Percentiles rank a stretch among this genome's conserved stretches.
These are phyloP conservation scores for Eudasyphora cyanicolor DNA, from an alignment of 2,888 invertebrate genomes.

Conservation along the genomic window DNA sequence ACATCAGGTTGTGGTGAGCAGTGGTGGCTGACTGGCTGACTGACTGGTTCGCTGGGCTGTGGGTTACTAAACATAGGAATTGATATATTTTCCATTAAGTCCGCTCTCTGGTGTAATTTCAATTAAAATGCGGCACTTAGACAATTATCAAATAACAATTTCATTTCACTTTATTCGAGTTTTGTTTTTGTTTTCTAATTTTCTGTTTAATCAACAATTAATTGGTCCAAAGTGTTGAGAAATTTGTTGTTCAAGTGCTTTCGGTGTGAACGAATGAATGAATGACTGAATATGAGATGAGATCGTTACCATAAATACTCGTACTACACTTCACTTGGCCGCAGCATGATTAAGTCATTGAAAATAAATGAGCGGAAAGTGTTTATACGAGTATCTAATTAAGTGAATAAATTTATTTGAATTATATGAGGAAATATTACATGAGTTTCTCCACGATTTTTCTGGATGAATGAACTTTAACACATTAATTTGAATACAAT, in stretches of 20 bases:
- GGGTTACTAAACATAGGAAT: not conserved
- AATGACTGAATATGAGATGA: not conserved
- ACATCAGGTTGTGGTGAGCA: not conserved
- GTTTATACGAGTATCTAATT: not conserved
- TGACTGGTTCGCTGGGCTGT: not conserved
- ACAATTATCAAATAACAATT: slow-evolving; percentile 30
- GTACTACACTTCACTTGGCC: not conserved
- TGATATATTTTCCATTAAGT: not conserved
- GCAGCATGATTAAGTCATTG: slow-evolving; percentile 3
- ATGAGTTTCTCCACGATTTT: not conserved
- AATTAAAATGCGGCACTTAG: slow-evolving; percentile 18
- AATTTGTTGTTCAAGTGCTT: slow-evolving; percentile 8
- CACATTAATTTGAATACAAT: no score
- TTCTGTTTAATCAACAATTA: slow-evolving; percentile 30
- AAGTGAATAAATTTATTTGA: not conserved
- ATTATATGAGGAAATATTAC: not conserved
- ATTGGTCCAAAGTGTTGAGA: slow-evolving; percentile 17
- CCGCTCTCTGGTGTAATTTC: not conserved
- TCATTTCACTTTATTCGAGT: not conserved
- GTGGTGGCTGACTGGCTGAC: not conserved
- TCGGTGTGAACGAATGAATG: not conserved
- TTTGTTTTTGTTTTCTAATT: no score
- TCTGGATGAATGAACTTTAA: no score
- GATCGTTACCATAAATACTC: not conserved
- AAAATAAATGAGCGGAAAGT: not conserved